phyloP scores from a whole-genome alignment of 2,113 vertebrate species.

The Dipodomys stephensi region DNA sequence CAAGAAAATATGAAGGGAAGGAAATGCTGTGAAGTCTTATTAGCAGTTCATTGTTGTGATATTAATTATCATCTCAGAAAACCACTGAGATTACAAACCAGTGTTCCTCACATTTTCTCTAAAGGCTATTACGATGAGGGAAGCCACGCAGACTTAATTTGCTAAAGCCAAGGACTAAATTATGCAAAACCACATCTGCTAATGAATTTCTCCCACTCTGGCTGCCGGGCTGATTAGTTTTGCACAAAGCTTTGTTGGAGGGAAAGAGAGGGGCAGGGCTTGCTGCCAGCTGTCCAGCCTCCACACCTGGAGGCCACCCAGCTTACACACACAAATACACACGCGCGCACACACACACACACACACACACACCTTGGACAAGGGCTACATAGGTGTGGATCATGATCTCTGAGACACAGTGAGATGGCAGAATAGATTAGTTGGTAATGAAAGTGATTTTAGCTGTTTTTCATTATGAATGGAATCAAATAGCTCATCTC shows the following conservation, averaged over 20 bases:
- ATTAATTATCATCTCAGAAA: conserved; percentile 17
- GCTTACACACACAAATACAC: not conserved
- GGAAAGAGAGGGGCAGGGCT: not conserved
- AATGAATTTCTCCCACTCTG: conserved; percentile 21
- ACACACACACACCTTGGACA: too few species aligned
- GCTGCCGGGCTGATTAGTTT: not conserved
- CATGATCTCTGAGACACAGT: not conserved
- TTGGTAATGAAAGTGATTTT: not conserved
- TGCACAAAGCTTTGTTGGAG: not conserved
- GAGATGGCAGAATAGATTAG: not conserved
- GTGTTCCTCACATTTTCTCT: not conserved
- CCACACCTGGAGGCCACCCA: not conserved
- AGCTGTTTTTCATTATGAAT: not conserved
- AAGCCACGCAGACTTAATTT: conserved; percentile 38
- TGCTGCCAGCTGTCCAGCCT: not conserved
- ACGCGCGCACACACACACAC: too few species aligned
- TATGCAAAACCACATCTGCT: conserved; percentile 43
- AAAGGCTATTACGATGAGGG: not conserved
- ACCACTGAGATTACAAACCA: not conserved
- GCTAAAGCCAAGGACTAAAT: conserved; percentile 48
- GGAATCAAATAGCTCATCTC: conserved; percentile 29
- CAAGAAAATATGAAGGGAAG: not conserved
- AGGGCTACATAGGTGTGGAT: not conserved
- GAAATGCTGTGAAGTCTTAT: not conserved
- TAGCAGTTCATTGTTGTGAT: conserved; percentile 33